These are phyloP conservation scores for Osedax frankpressi DNA, from an alignment of 2,888 invertebrate genomes.

Conservation along the genomic window DNA sequence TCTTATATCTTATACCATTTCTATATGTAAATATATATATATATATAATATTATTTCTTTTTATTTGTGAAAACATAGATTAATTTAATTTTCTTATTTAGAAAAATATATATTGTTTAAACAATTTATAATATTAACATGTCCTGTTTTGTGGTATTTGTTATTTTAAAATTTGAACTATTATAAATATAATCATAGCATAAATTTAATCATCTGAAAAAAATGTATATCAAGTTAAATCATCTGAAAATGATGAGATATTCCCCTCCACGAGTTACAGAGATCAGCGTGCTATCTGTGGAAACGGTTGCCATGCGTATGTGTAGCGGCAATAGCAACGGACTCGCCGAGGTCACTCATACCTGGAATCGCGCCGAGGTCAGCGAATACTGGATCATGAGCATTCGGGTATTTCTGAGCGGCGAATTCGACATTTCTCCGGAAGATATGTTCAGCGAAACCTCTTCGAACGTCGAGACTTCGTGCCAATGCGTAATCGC, in stretches of 20 bases:
- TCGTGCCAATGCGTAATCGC: background rate
- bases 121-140: no score
- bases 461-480: background rate
- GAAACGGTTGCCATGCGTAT: slow-evolving; percentile 30
- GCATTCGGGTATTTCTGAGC: slow-evolving; percentile 27
- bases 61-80: no score
- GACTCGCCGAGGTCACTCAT: slow-evolving; percentile 30
- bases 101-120: no score
- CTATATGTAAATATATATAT: background rate
- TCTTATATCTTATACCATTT: no score
- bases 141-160: no score
- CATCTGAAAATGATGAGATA: no score
- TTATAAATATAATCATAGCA: no score
- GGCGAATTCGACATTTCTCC: slow-evolving; percentile 25
- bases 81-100: no score
- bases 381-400: slow-evolving; percentile 29
- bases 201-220: no score
- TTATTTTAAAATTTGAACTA: no score
- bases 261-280: slow-evolving; percentile 16
- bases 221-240: no score
- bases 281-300: slow-evolving; percentile 25
- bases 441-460: slow-evolving; percentile 21
- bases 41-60: no score
- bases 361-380: slow-evolving; percentile 31
- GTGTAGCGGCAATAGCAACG: slow-evolving; percentile 29